Percentiles rank a stretch among this genome's conserved stretches.
phyloP scores from a whole-genome alignment of 1,140 invertebrate species.

The Hydropsyche tenuis region DNA sequence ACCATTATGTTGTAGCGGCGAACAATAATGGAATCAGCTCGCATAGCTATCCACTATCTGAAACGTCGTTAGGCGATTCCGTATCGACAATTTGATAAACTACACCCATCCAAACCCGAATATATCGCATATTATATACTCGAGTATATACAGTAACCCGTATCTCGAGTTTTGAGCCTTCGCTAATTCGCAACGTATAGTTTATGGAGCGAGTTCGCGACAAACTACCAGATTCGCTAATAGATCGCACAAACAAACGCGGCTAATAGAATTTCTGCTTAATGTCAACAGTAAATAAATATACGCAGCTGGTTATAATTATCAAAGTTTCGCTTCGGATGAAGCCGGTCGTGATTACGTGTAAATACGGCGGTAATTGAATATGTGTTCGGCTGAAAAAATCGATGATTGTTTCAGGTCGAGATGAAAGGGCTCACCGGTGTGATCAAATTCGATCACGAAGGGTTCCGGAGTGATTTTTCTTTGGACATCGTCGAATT shows the following conservation, averaged over 20 bases:
- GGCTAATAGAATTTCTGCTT: constrained; percentile 1
- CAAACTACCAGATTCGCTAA: constrained; percentile 17
- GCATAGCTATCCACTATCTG: constrained; percentile 2
- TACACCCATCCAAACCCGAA: neutral
- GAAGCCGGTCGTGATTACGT: neutral
- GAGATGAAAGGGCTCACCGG: constrained; percentile 92
- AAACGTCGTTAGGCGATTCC: constrained; percentile 16
- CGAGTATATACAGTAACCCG: too few species aligned
- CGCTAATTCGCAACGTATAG: constrained; percentile 2
- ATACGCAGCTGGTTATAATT: too few species aligned
- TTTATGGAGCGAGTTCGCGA: neutral
- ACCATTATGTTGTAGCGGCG: neutral
- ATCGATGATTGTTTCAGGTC: constrained; percentile 65
- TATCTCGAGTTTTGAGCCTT: neutral
- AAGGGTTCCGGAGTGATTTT: constrained; percentile 91
- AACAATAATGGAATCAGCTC: neutral
- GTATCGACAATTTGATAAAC: constrained; percentile 14
- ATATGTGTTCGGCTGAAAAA: too few species aligned
- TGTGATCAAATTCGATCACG: constrained; percentile 92
- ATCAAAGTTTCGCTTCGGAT: too few species aligned
- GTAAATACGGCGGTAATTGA: neutral
- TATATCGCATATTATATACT: too few species aligned
- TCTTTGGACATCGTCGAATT: constrained; percentile 90
- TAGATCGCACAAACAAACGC: constrained; percentile 18
- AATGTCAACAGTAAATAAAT: constrained; percentile 12